Evolutionary conservation across 1,140 invertebrate genomes (phyloP), one percentile per base, ranked within the genome.

Genomic region (Notospermus geniculatus): DNA sequence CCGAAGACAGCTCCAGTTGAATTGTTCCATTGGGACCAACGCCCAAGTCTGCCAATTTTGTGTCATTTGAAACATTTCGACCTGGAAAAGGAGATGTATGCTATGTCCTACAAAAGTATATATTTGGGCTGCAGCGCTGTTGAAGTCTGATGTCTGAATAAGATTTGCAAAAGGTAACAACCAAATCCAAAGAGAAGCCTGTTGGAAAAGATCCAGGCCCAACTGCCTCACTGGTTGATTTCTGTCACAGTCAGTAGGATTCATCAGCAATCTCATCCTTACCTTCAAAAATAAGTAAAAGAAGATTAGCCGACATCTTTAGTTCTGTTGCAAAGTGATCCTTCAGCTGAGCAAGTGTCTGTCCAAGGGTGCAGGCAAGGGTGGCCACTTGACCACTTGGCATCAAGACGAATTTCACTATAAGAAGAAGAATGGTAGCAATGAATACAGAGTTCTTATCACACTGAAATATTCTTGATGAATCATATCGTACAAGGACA

Each of bases 11-110:
- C 57, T 80, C 78, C 19, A 82, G 60, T 64, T 80, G 78, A 1
- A 82, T 68, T n/a, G 77, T 80, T n/a, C 78, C 78, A 67, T 80
- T 82, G 2, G 77, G 77, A 13, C 74, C 76, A 1, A 79, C 80
- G n/a, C 79, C 79, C 17, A 80, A 69, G 36, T 80, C 79, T 19
- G 71, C 74, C 25, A 81, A 62, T 17, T 70, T 79, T n/a, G 64
- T 73, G 17, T 36, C 64, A 50, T 77, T 73, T n/a, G 67, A 53
- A 58, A 76, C 69, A 17, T 50, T 60, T 60, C 72, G 75, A 57
- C 77, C 78, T 79, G 29, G 11, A 62, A 41, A 41, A 43, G 17
- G 43, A 27, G 27, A 19, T 43, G 17, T n/a, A 57, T 36, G 4
- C 4, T 7, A 36, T n/a, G n/a, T n/a, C n/a, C n/a, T n/a, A n/a